phyloP scores from a whole-genome alignment of 1,140 invertebrate genomes.

The Drosophila sp. region DNA sequence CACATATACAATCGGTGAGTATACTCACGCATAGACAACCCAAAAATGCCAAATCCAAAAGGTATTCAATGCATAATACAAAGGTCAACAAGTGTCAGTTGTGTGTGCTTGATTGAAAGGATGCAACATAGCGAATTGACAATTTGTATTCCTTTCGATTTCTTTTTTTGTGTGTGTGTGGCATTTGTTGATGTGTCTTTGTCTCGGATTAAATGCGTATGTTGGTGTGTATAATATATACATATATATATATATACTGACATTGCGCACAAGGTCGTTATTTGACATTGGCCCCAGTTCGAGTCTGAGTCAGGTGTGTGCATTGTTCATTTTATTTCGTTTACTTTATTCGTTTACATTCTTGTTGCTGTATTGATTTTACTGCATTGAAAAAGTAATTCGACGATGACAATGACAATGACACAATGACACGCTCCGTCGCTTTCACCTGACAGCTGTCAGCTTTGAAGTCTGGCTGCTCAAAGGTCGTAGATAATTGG shows the following conservation, averaged over 20 bases:
- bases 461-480: constrained; percentile 2
- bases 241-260: constrained; percentile 20
- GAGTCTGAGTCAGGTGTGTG: constrained; percentile 34
- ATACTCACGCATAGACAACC: background rate
- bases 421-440: constrained; percentile 19
- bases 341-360: constrained; percentile 5
- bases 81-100: constrained; percentile 68
- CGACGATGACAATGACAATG: constrained; percentile 29
- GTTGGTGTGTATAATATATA: background rate
- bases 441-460: background rate
- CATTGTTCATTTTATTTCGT: constrained; percentile 45
- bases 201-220: constrained; percentile 16
- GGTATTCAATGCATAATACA: constrained; percentile 19
- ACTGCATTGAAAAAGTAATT: constrained; percentile 28
- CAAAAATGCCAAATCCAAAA: constrained; percentile 2
- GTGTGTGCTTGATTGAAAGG: constrained; percentile 33
- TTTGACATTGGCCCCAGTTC: constrained; percentile 61
- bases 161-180: constrained; percentile 29
- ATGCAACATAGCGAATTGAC: constrained; percentile 42
- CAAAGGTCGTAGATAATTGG: constrained; percentile 22
- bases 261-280: constrained; percentile 67
- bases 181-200: constrained; percentile 3
- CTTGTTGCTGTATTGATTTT: constrained; percentile 33
- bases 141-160: constrained; percentile 12
- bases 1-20: constrained; percentile 91